phyloP scores from a whole-genome alignment of 2,888 invertebrate species.

The Lepas anatifera region DNA sequence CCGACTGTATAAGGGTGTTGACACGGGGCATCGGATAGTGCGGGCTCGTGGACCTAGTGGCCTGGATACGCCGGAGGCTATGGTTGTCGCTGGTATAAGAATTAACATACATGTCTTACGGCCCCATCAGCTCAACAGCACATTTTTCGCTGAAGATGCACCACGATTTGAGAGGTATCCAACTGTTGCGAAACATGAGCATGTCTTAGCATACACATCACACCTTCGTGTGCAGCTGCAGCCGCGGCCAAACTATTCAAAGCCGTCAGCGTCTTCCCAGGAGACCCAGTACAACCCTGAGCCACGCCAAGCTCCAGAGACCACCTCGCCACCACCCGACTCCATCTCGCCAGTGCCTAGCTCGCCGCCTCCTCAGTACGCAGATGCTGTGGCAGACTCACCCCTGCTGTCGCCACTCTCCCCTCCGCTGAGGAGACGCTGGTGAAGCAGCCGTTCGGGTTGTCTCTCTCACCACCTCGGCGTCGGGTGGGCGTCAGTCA shows the following conservation, averaged over 20 bases:
- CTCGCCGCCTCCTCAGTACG: background rate
- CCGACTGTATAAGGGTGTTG: conserved; percentile 34
- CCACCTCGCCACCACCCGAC: too few relatives aligned
- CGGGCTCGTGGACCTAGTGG: conserved; percentile 28
- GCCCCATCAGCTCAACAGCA: conserved; percentile 11
- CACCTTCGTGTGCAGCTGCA: too few relatives aligned
- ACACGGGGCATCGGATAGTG: conserved; percentile 33
- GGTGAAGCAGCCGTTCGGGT: background rate
- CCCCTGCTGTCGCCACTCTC: background rate
- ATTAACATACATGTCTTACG: conserved; percentile 29
- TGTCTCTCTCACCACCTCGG: background rate
- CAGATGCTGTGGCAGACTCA: background rate
- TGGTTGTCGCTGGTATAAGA: conserved; percentile 31
- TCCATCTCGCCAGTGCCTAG: background rate
- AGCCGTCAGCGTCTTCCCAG: too few relatives aligned
- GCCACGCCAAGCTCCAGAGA: too few relatives aligned
- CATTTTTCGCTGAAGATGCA: too few relatives aligned
- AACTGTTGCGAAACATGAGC: too few relatives aligned
- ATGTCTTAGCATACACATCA: too few relatives aligned
- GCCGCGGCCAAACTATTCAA: too few relatives aligned
- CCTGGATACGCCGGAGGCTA: conserved; percentile 25
- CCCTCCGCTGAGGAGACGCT: background rate
- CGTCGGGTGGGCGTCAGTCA: conserved; percentile 19
- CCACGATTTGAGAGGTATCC: too few relatives aligned
- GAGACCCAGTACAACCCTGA: too few relatives aligned